Percentiles rank a stretch among this genome's conserved stretches.
Evolutionary conservation across 2,113 vertebrate species (phyloP).

Genomic region (Syngnathus floridae): DNA sequence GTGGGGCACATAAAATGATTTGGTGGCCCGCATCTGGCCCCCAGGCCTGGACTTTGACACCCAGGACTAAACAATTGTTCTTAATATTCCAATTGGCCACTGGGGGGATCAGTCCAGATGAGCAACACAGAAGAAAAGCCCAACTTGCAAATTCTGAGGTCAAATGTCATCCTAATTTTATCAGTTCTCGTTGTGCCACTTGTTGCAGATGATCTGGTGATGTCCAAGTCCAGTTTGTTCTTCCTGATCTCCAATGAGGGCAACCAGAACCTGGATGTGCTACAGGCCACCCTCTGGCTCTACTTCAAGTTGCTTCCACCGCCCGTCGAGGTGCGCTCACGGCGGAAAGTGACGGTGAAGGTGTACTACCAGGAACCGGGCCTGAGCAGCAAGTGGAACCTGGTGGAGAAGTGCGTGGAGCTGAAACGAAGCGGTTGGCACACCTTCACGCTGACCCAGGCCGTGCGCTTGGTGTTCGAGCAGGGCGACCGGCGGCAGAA

Average conservation of each 20-base stretch:
- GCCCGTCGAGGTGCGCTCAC: slow-evolving; percentile 74
- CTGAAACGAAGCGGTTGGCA: slow-evolving; percentile 95
- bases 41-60: background rate
- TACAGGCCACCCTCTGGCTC: slow-evolving; percentile 92
- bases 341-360: slow-evolving; percentile 86
- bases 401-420: slow-evolving; percentile 91
- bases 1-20: background rate
- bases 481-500: slow-evolving; percentile 85
- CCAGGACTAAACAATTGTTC: background rate
- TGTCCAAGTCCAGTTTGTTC: slow-evolving; percentile 89
- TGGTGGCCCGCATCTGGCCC: background rate
- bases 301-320: slow-evolving; percentile 87
- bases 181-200: background rate
- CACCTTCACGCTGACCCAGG: slow-evolving; percentile 85
- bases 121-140: background rate
- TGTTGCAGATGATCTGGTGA: slow-evolving; percentile 81
- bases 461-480: slow-evolving; percentile 82
- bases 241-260: slow-evolving; percentile 95
- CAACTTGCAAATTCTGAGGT: background rate
- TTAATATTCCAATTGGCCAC: background rate
- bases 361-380: slow-evolving; percentile 89
- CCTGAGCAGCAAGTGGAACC: slow-evolving; percentile 78
- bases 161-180: background rate
- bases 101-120: background rate
- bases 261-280: slow-evolving; percentile 88